Evolutionary conservation across 2,113 vertebrate genomes (phyloP), one percentile per base, ranked within the genome.

Genomic region (Platysteira castanea): DNA sequence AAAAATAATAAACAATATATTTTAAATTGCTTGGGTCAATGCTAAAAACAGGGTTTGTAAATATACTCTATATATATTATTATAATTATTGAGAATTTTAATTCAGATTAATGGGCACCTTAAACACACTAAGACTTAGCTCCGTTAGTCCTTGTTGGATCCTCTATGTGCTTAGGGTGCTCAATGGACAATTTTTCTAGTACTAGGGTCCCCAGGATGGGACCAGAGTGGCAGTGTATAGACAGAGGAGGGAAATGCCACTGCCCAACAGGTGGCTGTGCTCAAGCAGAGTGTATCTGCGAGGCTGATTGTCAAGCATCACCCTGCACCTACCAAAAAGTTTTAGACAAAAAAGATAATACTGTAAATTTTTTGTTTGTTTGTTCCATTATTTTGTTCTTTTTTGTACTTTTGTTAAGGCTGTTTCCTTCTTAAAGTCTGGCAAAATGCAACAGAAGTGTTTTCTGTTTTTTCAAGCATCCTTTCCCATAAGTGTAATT

Each of bases 261-360:
- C 9, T 41, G 26, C 8, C 28, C 1, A 2, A 6, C 1, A 1
- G 1, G 7, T 17, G 31, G 7, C 31, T 50, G 17, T 52, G 3
- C 20, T 75, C 0, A 8, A 57, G 59, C 44, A 69, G 20, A 68
- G 21, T 13, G 11, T n/a, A 39, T 47, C 41, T 39, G 24, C 23
- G 41, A 64, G 19, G 30, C 9, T 37, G 19, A 35, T 35, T 49
- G 22, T 26, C 30, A 73, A 61, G 31, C 11, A 41, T 23, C 12
- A 3, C 22, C 12, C 18, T 46, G 35, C 7, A n/a, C 18, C 18
- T 33, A n/a, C 7, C 4, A 35, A 28, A 35, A 54, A 17, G 10
- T 69, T 91, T 56, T 28, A 61, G 35, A 24, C 3, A 60, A 19
- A 61, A 35, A 30, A 39, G 4, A 49, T 20, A 70, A 49, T 39